Evolutionary conservation across 2,113 vertebrate genomes (phyloP).

Genomic region (Hypocryptadius cinnamomeus): DNA sequence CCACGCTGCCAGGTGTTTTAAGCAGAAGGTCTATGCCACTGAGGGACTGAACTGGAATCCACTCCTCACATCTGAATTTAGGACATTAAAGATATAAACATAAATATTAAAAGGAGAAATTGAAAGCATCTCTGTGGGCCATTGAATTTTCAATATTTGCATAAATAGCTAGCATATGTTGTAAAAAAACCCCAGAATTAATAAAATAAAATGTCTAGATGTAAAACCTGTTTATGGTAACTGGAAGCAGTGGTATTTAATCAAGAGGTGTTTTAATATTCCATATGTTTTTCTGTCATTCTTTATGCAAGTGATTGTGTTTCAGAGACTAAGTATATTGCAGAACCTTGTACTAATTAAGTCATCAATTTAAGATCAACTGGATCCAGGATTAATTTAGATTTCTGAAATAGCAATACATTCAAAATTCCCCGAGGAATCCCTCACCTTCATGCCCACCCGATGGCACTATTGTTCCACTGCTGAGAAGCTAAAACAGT

Average conservation of each 20-base stretch:
- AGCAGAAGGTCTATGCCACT: neutral
- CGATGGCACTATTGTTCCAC: slow-evolving; percentile 47
- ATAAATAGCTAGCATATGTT: neutral
- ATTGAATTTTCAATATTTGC: neutral
- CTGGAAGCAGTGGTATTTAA: neutral
- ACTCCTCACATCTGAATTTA: neutral
- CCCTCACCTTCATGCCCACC: neutral
- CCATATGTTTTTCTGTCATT: neutral
- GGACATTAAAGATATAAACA: neutral
- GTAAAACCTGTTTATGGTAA: neutral
- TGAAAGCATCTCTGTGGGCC: neutral
- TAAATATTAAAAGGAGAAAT: neutral
- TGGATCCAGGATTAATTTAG: neutral
- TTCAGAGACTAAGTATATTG: neutral
- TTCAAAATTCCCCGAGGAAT: neutral
- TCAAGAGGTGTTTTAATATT: neutral
- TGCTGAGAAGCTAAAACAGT: neutral
- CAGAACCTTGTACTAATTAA: neutral
- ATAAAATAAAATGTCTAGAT: neutral
- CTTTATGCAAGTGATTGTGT: neutral
- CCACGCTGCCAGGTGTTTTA: neutral
- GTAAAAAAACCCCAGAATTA: neutral
- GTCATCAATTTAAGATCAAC: neutral
- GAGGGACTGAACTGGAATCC: neutral
- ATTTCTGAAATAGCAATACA: neutral